Evolutionary conservation across 2,888 invertebrate genomes (phyloP), one percentile per base, ranked within the genome.

Genomic region (Xestia ashworthii): DNA sequence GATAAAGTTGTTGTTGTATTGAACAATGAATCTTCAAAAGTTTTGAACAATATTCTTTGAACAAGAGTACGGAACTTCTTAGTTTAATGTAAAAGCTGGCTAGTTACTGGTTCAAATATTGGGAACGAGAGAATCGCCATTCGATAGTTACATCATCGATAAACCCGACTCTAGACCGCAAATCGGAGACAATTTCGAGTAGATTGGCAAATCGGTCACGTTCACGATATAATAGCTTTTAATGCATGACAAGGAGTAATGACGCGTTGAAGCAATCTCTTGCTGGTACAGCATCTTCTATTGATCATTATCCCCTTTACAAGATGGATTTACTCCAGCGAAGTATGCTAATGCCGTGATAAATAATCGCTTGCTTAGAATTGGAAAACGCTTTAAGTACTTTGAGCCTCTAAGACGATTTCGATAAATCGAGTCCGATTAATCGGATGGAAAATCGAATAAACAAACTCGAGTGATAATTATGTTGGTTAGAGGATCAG

Each of bases 161-260:
- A 84, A 74, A 76, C 71, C 62, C 76, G 79, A 60, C 82, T 72
- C 73, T 68, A 19, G 11, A 79, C 76, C 70, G 79, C 78, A 82
- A 80, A 86, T 81, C 60, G 70, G 50, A 81, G 83, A 86, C 87
- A 82, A 86, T 85, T 85, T 87, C 71, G 77, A 85, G 78, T 85
- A 83, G 80, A 87, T 90, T 83, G 78, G 81, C 69, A 91, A 87
- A 88, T 89, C 82, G 85, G 87, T 90, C 93, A 93, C 93, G 92
- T 92, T 87, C 85, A 85, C 90, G 84, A 91, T 90, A 89, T 90
- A 89, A 86, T 88, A 78, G 89, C 89, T 84, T 90, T 90, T 92
- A 91, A 92, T 91, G 90, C 90, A 92, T 90, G 90, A 87, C 89
- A 89, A 89, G 85, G 78, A 85, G 90, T 91, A 92, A 92, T 90